Conservation (phyloP, 1,140 invertebrate genomes). For the Drosophila mojavensis region DNA sequence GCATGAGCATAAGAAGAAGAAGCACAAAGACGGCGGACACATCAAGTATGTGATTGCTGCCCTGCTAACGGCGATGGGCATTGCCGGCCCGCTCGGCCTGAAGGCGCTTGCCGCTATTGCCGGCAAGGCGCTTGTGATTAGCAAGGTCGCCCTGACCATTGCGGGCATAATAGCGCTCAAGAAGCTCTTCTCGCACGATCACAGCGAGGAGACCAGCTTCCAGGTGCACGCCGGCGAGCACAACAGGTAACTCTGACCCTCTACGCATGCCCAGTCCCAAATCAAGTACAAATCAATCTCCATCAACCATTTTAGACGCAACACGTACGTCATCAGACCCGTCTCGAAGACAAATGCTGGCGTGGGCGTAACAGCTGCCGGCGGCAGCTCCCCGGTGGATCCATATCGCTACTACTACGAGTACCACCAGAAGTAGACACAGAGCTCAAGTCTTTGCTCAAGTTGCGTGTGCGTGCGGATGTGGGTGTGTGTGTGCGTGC, state of each 20-base stretch:
- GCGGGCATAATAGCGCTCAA: constrained; percentile 88
- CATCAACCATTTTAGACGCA: constrained; percentile 85
- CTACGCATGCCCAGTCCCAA: too few relatives aligned
- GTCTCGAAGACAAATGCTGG: constrained; percentile 76
- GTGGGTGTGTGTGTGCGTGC: constrained; percentile 17
- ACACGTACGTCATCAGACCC: constrained; percentile 86
- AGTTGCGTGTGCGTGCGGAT: constrained; percentile 27
- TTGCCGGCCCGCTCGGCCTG: constrained; percentile 86
- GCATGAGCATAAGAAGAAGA: constrained; percentile 61
- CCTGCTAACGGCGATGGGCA: constrained; percentile 87
- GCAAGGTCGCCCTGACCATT: constrained; percentile 88
- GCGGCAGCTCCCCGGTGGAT: constrained; percentile 83
- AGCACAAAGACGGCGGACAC: constrained; percentile 67
- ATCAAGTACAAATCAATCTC: not conserved
- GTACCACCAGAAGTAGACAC: constrained; percentile 72
- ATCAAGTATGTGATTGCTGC: constrained; percentile 86
- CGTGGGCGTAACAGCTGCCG: constrained; percentile 63
- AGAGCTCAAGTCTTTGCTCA: constrained; percentile 7
- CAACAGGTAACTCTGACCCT: constrained; percentile 85
- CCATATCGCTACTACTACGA: constrained; percentile 86
- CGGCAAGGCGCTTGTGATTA: constrained; percentile 88
- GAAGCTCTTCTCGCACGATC: constrained; percentile 88
- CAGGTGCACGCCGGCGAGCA: constrained; percentile 88
- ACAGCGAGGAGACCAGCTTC: constrained; percentile 86
- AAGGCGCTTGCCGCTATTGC: constrained; percentile 88